Conservation (phyloP, 2,888 invertebrate genomes). For the Notocelia uddmanniana region DNA sequence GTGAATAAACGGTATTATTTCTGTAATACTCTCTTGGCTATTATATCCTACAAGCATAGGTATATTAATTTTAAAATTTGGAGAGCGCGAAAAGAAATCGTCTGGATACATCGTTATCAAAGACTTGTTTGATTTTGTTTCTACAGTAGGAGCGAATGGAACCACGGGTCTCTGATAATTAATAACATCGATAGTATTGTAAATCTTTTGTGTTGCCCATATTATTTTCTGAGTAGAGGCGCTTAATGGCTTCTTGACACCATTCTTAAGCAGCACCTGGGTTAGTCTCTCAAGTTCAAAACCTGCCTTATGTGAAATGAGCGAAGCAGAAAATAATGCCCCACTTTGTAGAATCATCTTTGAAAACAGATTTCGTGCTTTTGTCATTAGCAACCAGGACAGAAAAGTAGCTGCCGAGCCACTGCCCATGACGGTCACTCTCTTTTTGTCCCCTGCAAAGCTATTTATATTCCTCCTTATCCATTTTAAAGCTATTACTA, state of each 20-base stretch:
- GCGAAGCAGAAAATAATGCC: constrained; percentile 69
- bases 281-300: constrained; percentile 64
- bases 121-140: constrained; percentile 60
- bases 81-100: constrained; percentile 53
- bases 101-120: constrained; percentile 59
- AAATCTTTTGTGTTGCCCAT: constrained; percentile 66
- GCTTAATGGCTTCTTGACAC: constrained; percentile 53
- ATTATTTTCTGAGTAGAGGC: constrained; percentile 66
- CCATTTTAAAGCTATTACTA: constrained; percentile 77
- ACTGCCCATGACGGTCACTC: constrained; percentile 73
- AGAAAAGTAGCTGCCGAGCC: constrained; percentile 74
- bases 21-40: constrained; percentile 80
- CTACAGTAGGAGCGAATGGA: constrained; percentile 73
- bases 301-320: constrained; percentile 64
- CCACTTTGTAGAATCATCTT: constrained; percentile 81
- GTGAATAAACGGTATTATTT: constrained; percentile 74
- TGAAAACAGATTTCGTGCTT: constrained; percentile 69
- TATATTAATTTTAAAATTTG: constrained; percentile 54
- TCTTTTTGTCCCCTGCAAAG: constrained; percentile 73
- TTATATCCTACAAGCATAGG: constrained; percentile 82
- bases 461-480: constrained; percentile 67
- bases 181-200: constrained; percentile 65
- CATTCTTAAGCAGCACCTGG: constrained; percentile 58
- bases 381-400: constrained; percentile 69
- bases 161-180: constrained; percentile 72